Conservation (phyloP, 2,888 invertebrate species). For the Physocephala rufipes region DNA sequence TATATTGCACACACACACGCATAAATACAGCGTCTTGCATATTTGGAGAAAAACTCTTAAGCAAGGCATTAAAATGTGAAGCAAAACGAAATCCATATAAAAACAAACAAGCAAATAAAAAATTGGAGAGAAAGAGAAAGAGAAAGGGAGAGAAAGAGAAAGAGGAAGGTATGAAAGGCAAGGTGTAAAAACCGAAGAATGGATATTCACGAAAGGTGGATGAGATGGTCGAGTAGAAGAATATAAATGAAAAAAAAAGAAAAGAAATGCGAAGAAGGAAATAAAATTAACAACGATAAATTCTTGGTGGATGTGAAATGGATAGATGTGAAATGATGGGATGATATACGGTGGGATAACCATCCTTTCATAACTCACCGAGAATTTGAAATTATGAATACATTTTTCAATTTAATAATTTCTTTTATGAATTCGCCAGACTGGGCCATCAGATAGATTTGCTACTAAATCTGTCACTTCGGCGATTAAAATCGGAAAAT, state of each 20-base stretch:
- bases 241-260: not conserved
- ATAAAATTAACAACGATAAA: constrained; percentile 51
- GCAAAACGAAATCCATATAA: constrained; percentile 7
- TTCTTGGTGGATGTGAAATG: constrained; percentile 29
- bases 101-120: constrained; percentile 36
- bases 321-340: no score
- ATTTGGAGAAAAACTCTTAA: constrained; percentile 30
- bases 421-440: no score
- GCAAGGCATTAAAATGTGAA: constrained; percentile 38
- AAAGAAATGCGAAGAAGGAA: constrained; percentile 38
- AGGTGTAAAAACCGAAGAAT: not conserved
- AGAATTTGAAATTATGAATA: no score
- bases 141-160: not conserved
- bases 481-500: no score
- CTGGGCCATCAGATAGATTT: no score
- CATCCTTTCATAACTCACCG: no score
- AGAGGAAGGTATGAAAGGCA: not conserved
- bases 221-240: constrained; percentile 3
- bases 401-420: no score
- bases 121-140: constrained; percentile 35
- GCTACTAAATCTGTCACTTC: no score
- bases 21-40: constrained; percentile 32
- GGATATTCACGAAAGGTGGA: not conserved
- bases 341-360: no score
- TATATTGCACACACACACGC: constrained; percentile 25